Evolutionary conservation across 2,797 vertebrate genomes (phyloP).

Genomic region (Catharus ustulatus): DNA sequence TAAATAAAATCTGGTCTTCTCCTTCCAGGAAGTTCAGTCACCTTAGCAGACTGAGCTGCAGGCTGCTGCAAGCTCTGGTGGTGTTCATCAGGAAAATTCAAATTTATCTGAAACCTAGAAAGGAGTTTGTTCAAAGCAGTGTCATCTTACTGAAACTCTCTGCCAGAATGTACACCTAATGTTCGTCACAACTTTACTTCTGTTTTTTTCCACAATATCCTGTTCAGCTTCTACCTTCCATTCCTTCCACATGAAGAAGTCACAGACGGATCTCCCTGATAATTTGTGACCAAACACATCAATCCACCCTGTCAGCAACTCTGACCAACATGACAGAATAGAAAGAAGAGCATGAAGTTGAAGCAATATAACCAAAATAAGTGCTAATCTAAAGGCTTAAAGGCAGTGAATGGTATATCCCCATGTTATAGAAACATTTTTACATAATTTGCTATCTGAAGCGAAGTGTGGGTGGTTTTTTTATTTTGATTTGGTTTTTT

Average conservation of each 20-base stretch:
- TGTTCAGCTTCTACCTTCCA: not conserved
- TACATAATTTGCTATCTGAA: not conserved
- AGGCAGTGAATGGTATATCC: not conserved
- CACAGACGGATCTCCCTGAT: not conserved
- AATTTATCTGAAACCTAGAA: not conserved
- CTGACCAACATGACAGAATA: not conserved
- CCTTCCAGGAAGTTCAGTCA: not conserved
- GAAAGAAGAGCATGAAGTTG: not conserved
- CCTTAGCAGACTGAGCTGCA: not conserved
- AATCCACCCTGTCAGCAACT: not conserved
- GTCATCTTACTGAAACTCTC: not conserved
- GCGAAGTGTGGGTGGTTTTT: not conserved
- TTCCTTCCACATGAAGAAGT: not conserved
- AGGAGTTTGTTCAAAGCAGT: not conserved
- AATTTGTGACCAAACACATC: not conserved
- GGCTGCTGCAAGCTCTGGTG: not conserved
- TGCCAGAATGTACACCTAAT: not conserved
- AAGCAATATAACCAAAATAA: not conserved
- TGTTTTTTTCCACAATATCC: not conserved
- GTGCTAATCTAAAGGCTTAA: not conserved
- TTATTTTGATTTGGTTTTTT: not conserved
- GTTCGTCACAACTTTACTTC: not conserved
- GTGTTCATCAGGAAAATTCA: not conserved
- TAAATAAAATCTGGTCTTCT: not conserved
- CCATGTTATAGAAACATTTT: not conserved